Base-by-base conservation (phyloP, 2,888 invertebrate species). In the Leucania comma region DNA sequence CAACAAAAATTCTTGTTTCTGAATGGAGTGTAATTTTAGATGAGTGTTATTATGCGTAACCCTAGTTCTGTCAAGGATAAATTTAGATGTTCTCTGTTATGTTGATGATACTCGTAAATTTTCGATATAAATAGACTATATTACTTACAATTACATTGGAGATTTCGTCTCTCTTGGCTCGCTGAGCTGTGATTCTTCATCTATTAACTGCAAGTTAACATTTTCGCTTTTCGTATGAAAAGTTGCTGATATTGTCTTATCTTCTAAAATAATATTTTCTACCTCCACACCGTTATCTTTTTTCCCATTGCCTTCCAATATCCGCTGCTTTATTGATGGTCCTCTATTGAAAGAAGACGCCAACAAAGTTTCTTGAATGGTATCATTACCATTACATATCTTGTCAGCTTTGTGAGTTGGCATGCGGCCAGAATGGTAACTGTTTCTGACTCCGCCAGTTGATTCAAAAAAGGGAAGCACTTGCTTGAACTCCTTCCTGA, bases 401-500 rank as follows among this genome's bases (percentile, higher is more conserved):
- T 97, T 96, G 86, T 98, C 97, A 14, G 97, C 96, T 84, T 97
- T 97, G 68, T 94, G 93, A 9, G 94, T 92, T 26, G 93, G 93
- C 92, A 94, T 94, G 32, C 95, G 87, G 2, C 94, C 96, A 38
- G 95, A 95, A 75, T 95, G 95, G 77, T 93, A 95, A 72, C 94
- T 95, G 69, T 94, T 94, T 58, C 96, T 91, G 90, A 97, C 96
- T 72, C 95, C 92, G 68, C 93, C 91, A 14, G 92, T 91, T 0
- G 96, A 95, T 82, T 96, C 96, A 86, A 97, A 96, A 87, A 97
- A 97, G 79, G 97, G 97, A 75, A 97, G 90, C 0, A 98, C 98
- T 91, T 98, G 97, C 88, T 98, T 98, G 91, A 99, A 99, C 92
- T 99, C 99, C 91, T 99, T 99, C 73, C 99, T 97, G 90, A 99